Evolutionary conservation across 2,888 invertebrate genomes (phyloP), one percentile per base, ranked within the genome.

Genomic region (Subacronicta megacephala): DNA sequence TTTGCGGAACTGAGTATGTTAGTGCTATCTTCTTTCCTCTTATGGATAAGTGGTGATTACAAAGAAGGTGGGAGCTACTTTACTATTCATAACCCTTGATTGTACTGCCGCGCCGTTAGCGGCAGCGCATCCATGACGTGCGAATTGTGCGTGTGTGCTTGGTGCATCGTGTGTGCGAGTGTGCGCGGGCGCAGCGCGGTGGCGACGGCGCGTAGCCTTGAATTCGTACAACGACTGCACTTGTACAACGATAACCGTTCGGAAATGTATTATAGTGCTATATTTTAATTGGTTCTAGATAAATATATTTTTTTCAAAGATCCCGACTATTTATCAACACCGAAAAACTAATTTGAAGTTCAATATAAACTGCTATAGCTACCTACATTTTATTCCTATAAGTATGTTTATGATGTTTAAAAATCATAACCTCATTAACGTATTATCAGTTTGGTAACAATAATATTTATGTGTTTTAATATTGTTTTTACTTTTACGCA

Each of bases 191-290:
- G 80, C 82, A 74, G 54, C 5, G 31, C 31, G 31, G 31, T 31
- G 31, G 31, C 51, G 55, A 63, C 68, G 58, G 49, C 71, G 71
- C 73, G 75, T 77, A 83, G 81, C 85, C 93, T 94, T 94, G 93
- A 91, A 89, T 80, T 72, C 89, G 93, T 91, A 78, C 93, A 86
- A 83, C 92, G 93, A 93, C 93, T 92, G 91, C 92, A 88, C 87
- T 89, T 84, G 83, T 80, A 81, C 76, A 62, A 72, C 62, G 75
- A 77, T 77, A 76, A 75, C 78, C 77, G 83, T 80, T 88, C 90
- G 85, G 88, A 87, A 81, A 82, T 76, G 77, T 78, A 80, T 67
- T 67, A 69, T 57, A 56, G 41, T 57, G 33, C 45, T 61, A 67
- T 66, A 23, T 62, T 76, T 69, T 69, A 67, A 62, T 70, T 62